phyloP scores from a whole-genome alignment of 1,140 invertebrate species.

The Eufriesea mexicana region DNA sequence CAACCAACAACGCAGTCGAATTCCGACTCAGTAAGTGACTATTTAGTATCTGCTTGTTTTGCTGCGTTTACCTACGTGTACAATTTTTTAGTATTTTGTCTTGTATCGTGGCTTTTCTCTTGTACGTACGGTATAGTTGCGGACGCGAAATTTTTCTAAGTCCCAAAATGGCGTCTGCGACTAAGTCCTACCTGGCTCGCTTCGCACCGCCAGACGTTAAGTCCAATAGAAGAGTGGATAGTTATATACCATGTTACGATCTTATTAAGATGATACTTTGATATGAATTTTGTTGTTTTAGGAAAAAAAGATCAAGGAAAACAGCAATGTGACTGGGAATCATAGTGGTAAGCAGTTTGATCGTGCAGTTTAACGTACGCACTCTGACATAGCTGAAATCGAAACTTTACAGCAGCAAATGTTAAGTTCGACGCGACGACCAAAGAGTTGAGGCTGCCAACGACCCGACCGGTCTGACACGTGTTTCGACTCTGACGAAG shows the following conservation, averaged over 20 bases:
- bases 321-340: conserved; percentile 75
- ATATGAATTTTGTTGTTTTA: conserved; percentile 61
- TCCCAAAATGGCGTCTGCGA: conserved; percentile 92
- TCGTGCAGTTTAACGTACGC: conserved; percentile 38
- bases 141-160: conserved; percentile 89
- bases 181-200: conserved; percentile 83
- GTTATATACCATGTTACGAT: not conserved
- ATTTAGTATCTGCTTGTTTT: conserved; percentile 39
- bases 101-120: conserved; percentile 71
- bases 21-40: conserved; percentile 72
- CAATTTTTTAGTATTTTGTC: conserved; percentile 53
- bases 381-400: conserved; percentile 37
- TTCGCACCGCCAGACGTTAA: conserved; percentile 40
- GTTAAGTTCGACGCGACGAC: conserved; percentile 21
- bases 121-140: conserved; percentile 61
- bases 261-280: not conserved
- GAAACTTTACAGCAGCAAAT: conserved; percentile 29
- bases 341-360: conserved; percentile 76
- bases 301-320: conserved; percentile 80
- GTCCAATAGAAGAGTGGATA: conserved; percentile 40
- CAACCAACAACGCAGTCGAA: conserved; percentile 64
- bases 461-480: conserved; percentile 54
- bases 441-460: conserved; percentile 36
- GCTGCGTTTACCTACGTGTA: conserved; percentile 42
- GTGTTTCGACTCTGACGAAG: conserved; percentile 45